A percentile compares a stretch with the other conserved stretches of the same genome.
Evolutionary conservation across 2,888 invertebrate genomes (phyloP).

Genomic region (Epinotia brunnichana): DNA sequence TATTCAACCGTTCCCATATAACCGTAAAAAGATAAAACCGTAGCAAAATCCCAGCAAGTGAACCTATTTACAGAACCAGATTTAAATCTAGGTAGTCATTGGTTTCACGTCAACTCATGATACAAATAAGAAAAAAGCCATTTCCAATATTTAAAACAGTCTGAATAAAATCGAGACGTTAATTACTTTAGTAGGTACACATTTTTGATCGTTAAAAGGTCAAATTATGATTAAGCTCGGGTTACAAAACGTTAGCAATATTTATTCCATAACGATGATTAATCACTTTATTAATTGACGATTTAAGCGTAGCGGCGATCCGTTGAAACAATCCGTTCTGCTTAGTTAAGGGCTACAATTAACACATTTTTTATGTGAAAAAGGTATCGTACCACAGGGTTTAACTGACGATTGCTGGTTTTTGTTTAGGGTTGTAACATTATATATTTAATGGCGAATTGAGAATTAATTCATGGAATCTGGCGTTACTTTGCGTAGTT

Average conservation of each 20-base stretch:
- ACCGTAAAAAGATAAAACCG: no score
- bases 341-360: conserved; percentile 34
- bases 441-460: background rate
- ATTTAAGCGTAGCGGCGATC: conserved; percentile 30
- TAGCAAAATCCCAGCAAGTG: no score
- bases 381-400: conserved; percentile 17
- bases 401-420: background rate
- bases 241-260: conserved; percentile 19
- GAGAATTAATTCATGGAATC: no score
- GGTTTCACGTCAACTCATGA: background rate
- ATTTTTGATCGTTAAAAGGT: background rate
- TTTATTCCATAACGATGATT: conserved; percentile 35
- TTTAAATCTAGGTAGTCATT: no score
- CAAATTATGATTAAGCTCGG: conserved; percentile 9
- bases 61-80: no score
- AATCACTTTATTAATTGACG: conserved; percentile 40
- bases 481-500: no score
- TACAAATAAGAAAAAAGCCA: background rate
- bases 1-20: no score
- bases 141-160: background rate
- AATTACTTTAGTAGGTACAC: background rate
- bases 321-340: conserved; percentile 33
- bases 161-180: background rate
- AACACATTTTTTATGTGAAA: conserved; percentile 19
- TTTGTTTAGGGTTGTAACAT: background rate